A percentile compares a stretch with the other conserved stretches of the same genome.
phyloP scores from a whole-genome alignment of 2,888 invertebrate species.

The Biston betularia region DNA sequence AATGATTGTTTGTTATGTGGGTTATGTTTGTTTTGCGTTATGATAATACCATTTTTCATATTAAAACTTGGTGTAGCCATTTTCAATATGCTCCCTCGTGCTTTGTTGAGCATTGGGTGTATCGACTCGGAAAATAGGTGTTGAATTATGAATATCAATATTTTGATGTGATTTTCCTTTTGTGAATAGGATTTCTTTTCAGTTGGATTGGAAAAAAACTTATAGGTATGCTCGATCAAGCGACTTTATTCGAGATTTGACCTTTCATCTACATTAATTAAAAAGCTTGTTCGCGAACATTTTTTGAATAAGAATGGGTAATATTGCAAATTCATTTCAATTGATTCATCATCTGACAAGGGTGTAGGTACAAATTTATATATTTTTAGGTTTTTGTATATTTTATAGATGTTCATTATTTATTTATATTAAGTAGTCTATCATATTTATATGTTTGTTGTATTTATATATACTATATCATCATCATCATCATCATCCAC shows the following conservation, averaged over 20 bases:
- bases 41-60: constrained; percentile 85
- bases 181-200: constrained; percentile 18
- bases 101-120: constrained; percentile 44
- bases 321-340: no score
- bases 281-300: no score
- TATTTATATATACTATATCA: no score
- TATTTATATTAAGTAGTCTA: no score
- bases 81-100: constrained; percentile 55
- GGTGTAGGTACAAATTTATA: no score
- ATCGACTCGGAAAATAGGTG: constrained; percentile 49
- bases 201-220: constrained; percentile 5
- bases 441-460: no score
- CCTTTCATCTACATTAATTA: background rate
- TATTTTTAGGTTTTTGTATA: no score
- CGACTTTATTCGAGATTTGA: background rate
- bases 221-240: no score
- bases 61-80: constrained; percentile 76
- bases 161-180: constrained; percentile 40
- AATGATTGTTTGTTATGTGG: background rate
- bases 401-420: no score
- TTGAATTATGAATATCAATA: constrained; percentile 44
- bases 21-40: constrained; percentile 57
- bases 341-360: no score
- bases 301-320: no score
- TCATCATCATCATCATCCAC: no score